Conservation (phyloP, 2,888 invertebrate species). For the Carcina quercana region DNA sequence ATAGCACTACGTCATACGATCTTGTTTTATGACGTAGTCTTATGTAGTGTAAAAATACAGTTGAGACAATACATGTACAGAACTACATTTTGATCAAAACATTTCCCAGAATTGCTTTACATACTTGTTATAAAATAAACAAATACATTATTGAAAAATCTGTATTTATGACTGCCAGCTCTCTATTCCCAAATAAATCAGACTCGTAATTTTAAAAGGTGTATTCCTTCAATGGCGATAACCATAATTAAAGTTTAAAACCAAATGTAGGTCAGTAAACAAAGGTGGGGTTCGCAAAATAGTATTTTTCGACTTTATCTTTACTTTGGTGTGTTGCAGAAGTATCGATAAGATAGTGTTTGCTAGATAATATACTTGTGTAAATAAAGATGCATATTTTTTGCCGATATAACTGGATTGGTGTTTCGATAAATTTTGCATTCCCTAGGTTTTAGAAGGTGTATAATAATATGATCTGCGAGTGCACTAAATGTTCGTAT, state of each 20-base stretch:
- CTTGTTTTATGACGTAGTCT: too few relatives aligned
- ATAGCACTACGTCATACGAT: too few relatives aligned
- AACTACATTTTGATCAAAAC: not conserved
- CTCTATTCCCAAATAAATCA: too few relatives aligned
- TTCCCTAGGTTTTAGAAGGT: slow-evolving; percentile 24
- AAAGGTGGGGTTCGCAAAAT: slow-evolving; percentile 66
- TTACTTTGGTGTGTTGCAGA: slow-evolving; percentile 52
- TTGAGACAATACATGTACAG: not conserved
- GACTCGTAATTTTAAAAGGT: too few relatives aligned
- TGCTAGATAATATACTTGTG: slow-evolving; percentile 52
- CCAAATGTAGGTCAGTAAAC: slow-evolving; percentile 62
- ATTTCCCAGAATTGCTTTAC: too few relatives aligned
- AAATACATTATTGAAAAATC: too few relatives aligned
- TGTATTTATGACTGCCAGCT: too few relatives aligned
- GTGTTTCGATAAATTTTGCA: slow-evolving; percentile 33
- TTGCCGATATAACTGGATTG: slow-evolving; percentile 21
- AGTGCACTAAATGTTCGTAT: too few relatives aligned
- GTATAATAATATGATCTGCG: too few relatives aligned
- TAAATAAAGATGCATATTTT: slow-evolving; percentile 68
- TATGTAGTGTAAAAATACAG: too few relatives aligned
- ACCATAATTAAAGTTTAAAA: slow-evolving; percentile 38
- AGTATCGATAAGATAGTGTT: slow-evolving; percentile 62
- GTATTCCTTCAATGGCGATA: slow-evolving; percentile 1
- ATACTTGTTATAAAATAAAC: too few relatives aligned
- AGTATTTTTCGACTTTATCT: slow-evolving; percentile 54